Evolutionary conservation across 2,113 vertebrate species (phyloP), one percentile per base, ranked within the genome.

Genomic region (Pseudonaja textilis): DNA sequence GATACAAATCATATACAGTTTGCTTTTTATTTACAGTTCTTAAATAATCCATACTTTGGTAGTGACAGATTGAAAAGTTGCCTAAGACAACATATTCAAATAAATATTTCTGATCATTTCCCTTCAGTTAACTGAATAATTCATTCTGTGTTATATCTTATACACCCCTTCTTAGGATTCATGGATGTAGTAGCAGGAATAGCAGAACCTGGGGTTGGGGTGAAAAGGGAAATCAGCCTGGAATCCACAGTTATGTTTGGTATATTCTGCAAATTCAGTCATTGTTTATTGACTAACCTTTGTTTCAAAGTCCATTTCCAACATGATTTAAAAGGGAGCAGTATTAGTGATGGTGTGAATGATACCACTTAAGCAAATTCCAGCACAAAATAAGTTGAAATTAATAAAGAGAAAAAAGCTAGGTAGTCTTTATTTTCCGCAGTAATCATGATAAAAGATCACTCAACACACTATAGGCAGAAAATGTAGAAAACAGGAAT

Each of bases 21-120:
- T 85, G 14, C 25, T 59, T 86, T 87, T 85, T 55, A 91, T 86
- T 56, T 59, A 81, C 50, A 86, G 47, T 91, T 86, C 55, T 91
- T 86, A 74, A 87, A 86, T 87, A 86, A 87, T 86, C 39, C 18
- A n/a, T 18, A 18, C 34, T 59, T 87, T 86, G 26, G 55, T 10
- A 29, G 20, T 91, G 81, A 86, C 81, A 91, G 81, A 91, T 55
- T 86, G 90, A 59, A 86, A 1, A n/a, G 55, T 47, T 86, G 90
- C 81, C 90, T n/a, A 47, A 9, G 90, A 81, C 39, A 11, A 86
- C 55, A 47, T 85, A 59, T 86, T 26, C 26, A 86, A 91, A 59
- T 87, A 91, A 86, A 91, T 91, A 42, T 91, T 91, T 91, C 34
- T 85, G 52, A 39, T 91, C 74, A 45, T 34, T 39, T 47, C n/a